phyloP scores from a whole-genome alignment of 1,140 invertebrate species.

The Meloidogyne hapla region DNA sequence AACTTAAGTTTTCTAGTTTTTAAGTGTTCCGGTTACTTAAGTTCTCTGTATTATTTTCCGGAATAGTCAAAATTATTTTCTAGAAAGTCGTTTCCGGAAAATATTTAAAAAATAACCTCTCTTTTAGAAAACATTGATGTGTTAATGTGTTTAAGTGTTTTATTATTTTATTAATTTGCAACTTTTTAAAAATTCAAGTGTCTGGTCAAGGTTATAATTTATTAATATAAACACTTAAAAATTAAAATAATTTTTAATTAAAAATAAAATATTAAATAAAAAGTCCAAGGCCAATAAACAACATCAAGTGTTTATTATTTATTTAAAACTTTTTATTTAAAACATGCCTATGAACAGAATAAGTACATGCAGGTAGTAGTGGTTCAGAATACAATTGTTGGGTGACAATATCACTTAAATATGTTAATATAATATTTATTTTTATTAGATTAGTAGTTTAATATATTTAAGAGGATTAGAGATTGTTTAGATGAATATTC shows the following conservation, averaged over 20 bases:
- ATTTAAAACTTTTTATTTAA: neutral
- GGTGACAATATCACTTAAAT: conserved; percentile 55
- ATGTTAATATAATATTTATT: neutral
- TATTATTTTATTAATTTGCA: neutral
- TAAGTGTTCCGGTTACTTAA: no score
- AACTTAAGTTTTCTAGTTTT: no score
- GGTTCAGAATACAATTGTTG: conserved; percentile 37
- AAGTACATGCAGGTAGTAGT: conserved; percentile 50
- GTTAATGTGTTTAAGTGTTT: neutral
- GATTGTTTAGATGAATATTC: no score
- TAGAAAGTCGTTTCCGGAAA: no score
- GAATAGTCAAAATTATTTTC: no score
- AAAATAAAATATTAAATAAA: neutral
- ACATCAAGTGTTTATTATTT: neutral
- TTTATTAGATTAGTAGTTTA: no score
- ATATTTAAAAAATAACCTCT: no score
- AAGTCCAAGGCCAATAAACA: neutral
- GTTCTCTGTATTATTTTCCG: no score
- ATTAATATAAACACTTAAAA: neutral
- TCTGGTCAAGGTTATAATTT: neutral
- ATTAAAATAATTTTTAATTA: neutral
- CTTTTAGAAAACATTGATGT: no score
- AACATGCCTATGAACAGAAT: conserved; percentile 50
- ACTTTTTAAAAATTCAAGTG: neutral
- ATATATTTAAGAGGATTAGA: neutral